Evolutionary conservation across 2,888 invertebrate genomes (phyloP).

Genomic region (Anodontia alba): DNA sequence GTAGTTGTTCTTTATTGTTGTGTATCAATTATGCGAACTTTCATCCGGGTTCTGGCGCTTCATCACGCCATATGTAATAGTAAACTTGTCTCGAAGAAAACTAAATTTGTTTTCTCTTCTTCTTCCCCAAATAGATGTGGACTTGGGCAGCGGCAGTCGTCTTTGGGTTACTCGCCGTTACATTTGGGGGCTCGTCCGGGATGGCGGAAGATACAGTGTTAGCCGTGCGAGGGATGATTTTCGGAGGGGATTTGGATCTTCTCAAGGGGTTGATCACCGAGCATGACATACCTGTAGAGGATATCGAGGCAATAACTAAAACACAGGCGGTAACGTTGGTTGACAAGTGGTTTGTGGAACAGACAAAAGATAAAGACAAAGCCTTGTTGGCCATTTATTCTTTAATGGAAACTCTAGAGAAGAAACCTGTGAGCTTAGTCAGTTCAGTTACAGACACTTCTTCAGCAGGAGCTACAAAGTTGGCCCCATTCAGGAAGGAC

Average conservation of each 20-base stretch:
- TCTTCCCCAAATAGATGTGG: too few relatives aligned
- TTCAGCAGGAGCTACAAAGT: background rate
- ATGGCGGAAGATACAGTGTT: slow-evolving; percentile 9
- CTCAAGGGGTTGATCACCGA: slow-evolving; percentile 7
- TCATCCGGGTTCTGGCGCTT: too few relatives aligned
- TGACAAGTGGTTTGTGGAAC: slow-evolving; percentile 2
- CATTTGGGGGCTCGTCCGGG: slow-evolving; percentile 21
- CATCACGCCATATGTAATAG: too few relatives aligned
- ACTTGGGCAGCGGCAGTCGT: too few relatives aligned
- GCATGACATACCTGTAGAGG: slow-evolving; percentile 10
- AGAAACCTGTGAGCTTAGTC: background rate
- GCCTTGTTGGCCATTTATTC: background rate
- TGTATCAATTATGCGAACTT: too few relatives aligned
- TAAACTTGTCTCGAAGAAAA: too few relatives aligned
- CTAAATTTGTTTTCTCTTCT: too few relatives aligned
- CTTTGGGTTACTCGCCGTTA: background rate
- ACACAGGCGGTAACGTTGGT: background rate
- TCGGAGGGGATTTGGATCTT: background rate
- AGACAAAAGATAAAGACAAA: background rate
- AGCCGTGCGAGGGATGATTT: background rate
- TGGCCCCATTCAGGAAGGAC: background rate
- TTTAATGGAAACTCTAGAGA: background rate
- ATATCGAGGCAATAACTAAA: background rate
- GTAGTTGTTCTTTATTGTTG: too few relatives aligned
- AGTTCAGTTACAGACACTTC: background rate